Evolutionary conservation across 2,797 vertebrate species (phyloP), one percentile per base, ranked within the genome.

Genomic region (Oreochromis grahami): DNA sequence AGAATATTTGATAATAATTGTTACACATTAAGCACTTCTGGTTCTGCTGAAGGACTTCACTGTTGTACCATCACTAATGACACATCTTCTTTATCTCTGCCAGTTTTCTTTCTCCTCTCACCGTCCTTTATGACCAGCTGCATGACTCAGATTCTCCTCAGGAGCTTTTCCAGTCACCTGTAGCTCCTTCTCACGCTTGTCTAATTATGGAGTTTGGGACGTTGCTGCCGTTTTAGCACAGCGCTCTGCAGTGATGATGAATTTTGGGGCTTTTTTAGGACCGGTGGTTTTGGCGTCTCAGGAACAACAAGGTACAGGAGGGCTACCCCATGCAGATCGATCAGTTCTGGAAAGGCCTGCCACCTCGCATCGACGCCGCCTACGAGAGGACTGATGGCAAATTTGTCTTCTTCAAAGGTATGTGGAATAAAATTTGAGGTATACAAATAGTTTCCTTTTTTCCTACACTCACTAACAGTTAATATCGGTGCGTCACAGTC

Each of bases 381-480:
- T 99, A 99, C 1, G 98, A 99, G 93, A 97, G 98, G 36, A 97
- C 98, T 0, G 98, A 99, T 17, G 98, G 98, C 4, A 98, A 98
- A 94, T 99, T 99, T 10, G 98, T 99, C 84, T 99, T 99, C 95
- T 99, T 99, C 94, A 99, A 98, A 98, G 98, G 98, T 99, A 60
- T 8, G 41, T 72, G 24, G 21, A 36, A 8, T 3, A 15, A 36
- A 12, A 83, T 0, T 10, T 17, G 3, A 70, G 38, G 5, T 2
- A 3, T 45, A 4, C 56, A 60, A 60, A 60, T 26, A 45, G 14
- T 70, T 70, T 58, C 55, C 14, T 10, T 17, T 17, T 68, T 68
- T 68, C n/a, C 38, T 68, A 26, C 65, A 45, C 21, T 2, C 1
- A 63, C 34, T 13, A 63, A 63, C n/a, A 41, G 38, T 24, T 43